Evolutionary conservation across 64 coral and sea anemone species (phyloP).

Genomic region (Astreopora myriophthalma): DNA sequence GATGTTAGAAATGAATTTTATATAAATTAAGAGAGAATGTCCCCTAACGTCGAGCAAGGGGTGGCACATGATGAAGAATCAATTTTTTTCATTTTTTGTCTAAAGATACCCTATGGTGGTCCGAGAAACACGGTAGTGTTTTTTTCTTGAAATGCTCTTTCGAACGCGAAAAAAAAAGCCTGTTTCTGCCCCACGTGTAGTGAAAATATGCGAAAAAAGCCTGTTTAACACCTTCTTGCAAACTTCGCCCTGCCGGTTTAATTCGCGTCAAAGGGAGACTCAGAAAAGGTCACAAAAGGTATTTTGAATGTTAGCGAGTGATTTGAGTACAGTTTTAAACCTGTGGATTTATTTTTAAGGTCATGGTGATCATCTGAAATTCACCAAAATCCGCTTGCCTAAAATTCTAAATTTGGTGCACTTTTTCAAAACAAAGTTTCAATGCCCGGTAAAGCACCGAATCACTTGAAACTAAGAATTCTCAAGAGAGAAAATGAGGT

Average conservation of each 20-base stretch:
- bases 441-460: background rate
- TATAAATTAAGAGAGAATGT: background rate
- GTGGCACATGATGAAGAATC: background rate
- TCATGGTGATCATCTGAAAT: background rate
- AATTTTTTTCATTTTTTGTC: background rate
- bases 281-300: background rate
- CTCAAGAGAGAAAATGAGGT: slow-evolving; percentile 13
- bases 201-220: background rate
- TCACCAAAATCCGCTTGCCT: background rate
- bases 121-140: background rate
- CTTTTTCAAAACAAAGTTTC: background rate
- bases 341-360: background rate
- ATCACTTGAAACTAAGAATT: slow-evolving; percentile 15
- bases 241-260: slow-evolving; percentile 2
- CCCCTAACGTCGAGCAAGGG: background rate
- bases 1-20: no score
- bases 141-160: slow-evolving; percentile 50
- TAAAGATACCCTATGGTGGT: background rate
- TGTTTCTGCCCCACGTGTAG: background rate
- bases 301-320: background rate
- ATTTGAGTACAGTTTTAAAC: background rate
- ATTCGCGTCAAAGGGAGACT: background rate
- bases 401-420: slow-evolving; percentile 10
- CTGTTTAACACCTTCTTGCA: background rate
- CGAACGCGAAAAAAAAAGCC: slow-evolving; percentile 16